Base-by-base conservation (phyloP, 2,888 invertebrate species). In the Tanypteryx hageni region DNA sequence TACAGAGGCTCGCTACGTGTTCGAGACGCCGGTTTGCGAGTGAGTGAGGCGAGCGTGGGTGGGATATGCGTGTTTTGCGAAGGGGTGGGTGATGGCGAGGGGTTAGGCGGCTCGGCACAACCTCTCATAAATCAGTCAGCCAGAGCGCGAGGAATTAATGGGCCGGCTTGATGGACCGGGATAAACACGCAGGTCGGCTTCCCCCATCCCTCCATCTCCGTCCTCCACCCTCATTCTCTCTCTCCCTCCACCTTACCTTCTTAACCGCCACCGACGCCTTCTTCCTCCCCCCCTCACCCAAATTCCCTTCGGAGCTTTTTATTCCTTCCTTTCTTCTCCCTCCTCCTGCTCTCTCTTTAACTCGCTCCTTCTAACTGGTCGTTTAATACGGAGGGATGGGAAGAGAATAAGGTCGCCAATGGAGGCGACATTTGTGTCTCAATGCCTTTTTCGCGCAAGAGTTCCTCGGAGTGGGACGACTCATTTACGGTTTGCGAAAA, bases 91-190 rank as follows among this genome's bases (percentile, higher is more conserved):
- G 44, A 27, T n/a, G 31, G 22, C n/a, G 83, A 83, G 83, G 14
- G 83, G 83, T 56, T 44, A 44, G 44, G 44, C 44, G n/a, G 83
- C 83, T 31, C 56, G 9, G 83, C n/a, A 44, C 57, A 57, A 57
- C 83, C 83, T 64, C 89, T 68, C 89, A 89, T 89, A 89, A 89
- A 89, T 89, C 89, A 89, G 89, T 89, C 89, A 83, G 83, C 56
- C 57, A 64, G 89, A 89, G 89, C 89, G 64, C 64, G 44, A 89
- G 89, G 89, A 89, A 89, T 89, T 89, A 89, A 89, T 89, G 89
- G 89, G 16, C 61, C 89, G 89, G 44, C 68, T 89, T 89, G 89
- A 89, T 89, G 89, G 89, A 89, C 89, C 64, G 61, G 89, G 89
- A 89, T 89, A 89, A 89, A 89, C 89, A 89, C 89, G 89, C 89